Evolutionary conservation across 2,797 vertebrate species (phyloP), one percentile per base, ranked within the genome.

Genomic region (Phataginus tetradactyla): DNA sequence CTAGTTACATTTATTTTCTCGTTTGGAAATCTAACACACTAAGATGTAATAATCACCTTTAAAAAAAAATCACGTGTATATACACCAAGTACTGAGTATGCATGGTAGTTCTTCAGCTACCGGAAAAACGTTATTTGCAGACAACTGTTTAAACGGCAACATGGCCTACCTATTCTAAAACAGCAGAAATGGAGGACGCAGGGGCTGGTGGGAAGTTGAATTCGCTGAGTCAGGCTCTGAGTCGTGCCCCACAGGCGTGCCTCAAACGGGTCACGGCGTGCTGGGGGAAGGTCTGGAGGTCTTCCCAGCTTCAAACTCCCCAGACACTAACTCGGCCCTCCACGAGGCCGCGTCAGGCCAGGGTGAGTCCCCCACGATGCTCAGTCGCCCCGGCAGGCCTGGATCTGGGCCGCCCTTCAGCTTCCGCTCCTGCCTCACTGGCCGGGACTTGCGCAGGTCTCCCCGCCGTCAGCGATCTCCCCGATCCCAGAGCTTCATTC

Each of bases 371-470:
- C 66, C 45, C 23, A 23, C 5, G 72, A 34, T 6, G 71, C 23
- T 15, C 4, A 2, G 71, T 72, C 32, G 7, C 29, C 21, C 5
- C 12, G 37, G 29, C 1, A 15, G 1, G 25, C 23, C 15, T 0
- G 3, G 14, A 7, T 6, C 61, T 0, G 8, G 0, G 5, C 2
- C 14, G 4, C 4, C n/a, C 23, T 3, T 69, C 34, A 1, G 9
- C 37, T 79, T 9, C 20, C 7, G 5, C 2, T 1, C 0, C 12
- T 4, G 74, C 39, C 68, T 61, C 14, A 57, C 25, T 25, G 32
- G 9, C 6, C 27, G 12, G 7, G 20, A 53, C 37, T 7, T 29
- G 9, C 7, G 10, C 1, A 72, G 29, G 4, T 3, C 59, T 20
- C 21, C 17, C 59, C 5, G 13, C 39, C 23, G 15, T 0, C 7